Conservation (phyloP, 2,113 vertebrate species). For the Prietella phreatophila region DNA sequence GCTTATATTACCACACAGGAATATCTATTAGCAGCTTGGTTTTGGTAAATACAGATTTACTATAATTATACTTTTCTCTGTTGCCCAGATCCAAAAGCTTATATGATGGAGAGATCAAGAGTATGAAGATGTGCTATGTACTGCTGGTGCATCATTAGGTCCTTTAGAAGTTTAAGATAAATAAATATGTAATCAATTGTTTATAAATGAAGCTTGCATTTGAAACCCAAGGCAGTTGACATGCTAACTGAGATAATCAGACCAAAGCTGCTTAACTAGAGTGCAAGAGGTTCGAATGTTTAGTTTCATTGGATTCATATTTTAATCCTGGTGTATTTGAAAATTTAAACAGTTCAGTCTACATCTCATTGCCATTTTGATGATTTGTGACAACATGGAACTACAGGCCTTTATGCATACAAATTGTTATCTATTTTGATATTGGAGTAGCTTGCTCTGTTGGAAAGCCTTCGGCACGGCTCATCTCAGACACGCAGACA, state of each 20-base stretch:
- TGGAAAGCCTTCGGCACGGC: neutral
- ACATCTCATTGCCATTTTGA: neutral
- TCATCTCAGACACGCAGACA: conserved; percentile 20
- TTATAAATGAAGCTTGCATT: neutral
- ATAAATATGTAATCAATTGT: neutral
- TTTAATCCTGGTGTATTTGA: neutral
- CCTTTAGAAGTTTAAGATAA: neutral
- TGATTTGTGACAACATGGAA: neutral
- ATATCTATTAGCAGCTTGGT: conserved; percentile 14
- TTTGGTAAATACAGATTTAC: conserved; percentile 31
- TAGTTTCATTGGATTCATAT: neutral
- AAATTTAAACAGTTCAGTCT: neutral
- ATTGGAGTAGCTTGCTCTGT: neutral
- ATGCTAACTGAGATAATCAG: neutral
- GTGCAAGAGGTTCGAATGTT: neutral
- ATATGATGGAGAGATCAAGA: conserved; percentile 11
- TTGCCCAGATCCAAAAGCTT: conserved; percentile 10
- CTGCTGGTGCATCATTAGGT: neutral
- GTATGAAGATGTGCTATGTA: neutral
- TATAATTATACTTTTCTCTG: conserved; percentile 34
- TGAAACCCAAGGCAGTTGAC: neutral
- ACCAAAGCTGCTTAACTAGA: neutral
- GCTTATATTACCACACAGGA: neutral
- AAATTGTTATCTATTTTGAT: neutral
- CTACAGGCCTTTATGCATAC: neutral